phyloP scores from a whole-genome alignment of 2,888 invertebrate genomes.

The Drosophila melanosoma region DNA sequence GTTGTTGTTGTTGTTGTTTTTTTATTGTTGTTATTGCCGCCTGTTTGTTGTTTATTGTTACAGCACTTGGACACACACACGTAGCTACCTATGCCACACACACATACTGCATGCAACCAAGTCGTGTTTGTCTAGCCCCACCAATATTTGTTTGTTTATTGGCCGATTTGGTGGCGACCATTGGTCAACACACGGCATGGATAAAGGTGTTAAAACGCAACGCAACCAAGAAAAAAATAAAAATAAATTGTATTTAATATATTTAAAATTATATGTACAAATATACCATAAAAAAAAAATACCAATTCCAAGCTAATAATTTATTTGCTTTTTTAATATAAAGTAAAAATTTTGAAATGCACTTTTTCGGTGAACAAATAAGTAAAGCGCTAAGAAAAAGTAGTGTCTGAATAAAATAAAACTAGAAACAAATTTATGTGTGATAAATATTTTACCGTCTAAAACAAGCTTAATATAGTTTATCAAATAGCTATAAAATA shows the following conservation, averaged over 20 bases:
- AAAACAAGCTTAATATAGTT: not conserved
- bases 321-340: not conserved
- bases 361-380: not conserved
- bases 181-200: constrained; percentile 54
- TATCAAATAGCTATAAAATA: not conserved
- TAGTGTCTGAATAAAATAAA: not conserved
- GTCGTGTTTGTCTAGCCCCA: constrained; percentile 69
- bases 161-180: constrained; percentile 73
- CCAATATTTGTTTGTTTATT: constrained; percentile 80
- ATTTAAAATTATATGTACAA: not conserved
- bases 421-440: not conserved
- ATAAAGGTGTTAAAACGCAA: constrained; percentile 53
- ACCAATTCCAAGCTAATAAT: not conserved
- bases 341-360: not conserved
- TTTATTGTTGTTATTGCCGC: constrained; percentile 14
- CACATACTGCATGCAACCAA: constrained; percentile 2
- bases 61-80: constrained; percentile 52
- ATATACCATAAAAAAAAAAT: not conserved
- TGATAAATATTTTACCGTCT: not conserved
- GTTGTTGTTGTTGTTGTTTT: constrained; percentile 25
- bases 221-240: constrained; percentile 15
- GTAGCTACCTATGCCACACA: not conserved
- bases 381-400: not conserved
- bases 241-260: constrained; percentile 1
- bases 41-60: constrained; percentile 75